A percentile compares a stretch with the other conserved stretches of the same genome.
These are phyloP conservation scores for Folsomia candida DNA, from an alignment of 2,888 invertebrate species.

Conservation along the genomic window DNA sequence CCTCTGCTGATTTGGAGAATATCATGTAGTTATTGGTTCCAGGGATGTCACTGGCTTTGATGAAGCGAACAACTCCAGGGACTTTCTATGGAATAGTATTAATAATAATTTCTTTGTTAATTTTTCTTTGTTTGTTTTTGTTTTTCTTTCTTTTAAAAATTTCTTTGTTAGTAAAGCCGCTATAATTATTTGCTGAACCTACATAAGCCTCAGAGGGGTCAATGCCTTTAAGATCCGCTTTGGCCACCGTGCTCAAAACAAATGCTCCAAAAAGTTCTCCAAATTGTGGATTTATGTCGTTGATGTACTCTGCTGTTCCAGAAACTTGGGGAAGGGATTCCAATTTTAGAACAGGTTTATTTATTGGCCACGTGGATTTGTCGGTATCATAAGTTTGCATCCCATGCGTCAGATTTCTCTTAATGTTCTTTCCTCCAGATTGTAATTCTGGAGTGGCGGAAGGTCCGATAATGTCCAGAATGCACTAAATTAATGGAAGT, in stretches of 20 bases:
- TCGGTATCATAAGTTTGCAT: slow-evolving; percentile 70
- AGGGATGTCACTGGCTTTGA: slow-evolving; percentile 62
- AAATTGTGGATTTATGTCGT: slow-evolving; percentile 52
- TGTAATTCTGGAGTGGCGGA: slow-evolving; percentile 57
- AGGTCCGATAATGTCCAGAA: slow-evolving; percentile 62
- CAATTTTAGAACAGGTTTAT: slow-evolving; percentile 70
- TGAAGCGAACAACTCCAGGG: slow-evolving; percentile 66
- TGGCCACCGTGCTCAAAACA: slow-evolving; percentile 53
- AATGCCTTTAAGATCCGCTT: slow-evolving; percentile 52
- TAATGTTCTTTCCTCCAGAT: slow-evolving; percentile 63
- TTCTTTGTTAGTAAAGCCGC: background rate
- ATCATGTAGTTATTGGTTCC: slow-evolving; percentile 43
- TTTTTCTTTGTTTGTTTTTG: no score
- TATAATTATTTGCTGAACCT: slow-evolving; percentile 13
- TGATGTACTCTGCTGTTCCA: slow-evolving; percentile 70
- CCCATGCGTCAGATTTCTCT: slow-evolving; percentile 66
- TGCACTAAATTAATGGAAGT: slow-evolving; percentile 54
- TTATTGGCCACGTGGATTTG: slow-evolving; percentile 69
- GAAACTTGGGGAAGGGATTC: slow-evolving; percentile 67
- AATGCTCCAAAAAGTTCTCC: slow-evolving; percentile 54
- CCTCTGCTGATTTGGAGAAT: slow-evolving; percentile 28
- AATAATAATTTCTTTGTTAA: background rate
- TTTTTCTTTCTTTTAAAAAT: background rate
- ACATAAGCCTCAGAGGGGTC: slow-evolving; percentile 53
- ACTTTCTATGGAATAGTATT: slow-evolving; percentile 57